Evolutionary conservation across 2,113 vertebrate species (phyloP).

Genomic region (Pseudorectes ferrugineus): DNA sequence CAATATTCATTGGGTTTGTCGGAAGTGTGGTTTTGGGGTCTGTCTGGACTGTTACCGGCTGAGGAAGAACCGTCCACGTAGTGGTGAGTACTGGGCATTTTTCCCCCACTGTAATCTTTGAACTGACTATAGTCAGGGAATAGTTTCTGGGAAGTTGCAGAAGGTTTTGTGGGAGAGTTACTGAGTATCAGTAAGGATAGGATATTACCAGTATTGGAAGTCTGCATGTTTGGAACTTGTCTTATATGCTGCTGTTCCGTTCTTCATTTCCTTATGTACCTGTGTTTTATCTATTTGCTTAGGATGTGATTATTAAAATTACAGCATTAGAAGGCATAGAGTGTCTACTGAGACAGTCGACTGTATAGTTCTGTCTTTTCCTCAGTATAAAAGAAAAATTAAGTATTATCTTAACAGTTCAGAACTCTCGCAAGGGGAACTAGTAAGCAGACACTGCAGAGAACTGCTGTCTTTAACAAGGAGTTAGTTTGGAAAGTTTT

Average conservation of each 20-base stretch:
- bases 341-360: background rate
- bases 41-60: constrained; percentile 97
- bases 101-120: background rate
- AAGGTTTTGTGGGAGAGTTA: background rate
- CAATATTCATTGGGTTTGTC: constrained; percentile 99
- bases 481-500: background rate
- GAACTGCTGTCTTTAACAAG: background rate
- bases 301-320: background rate
- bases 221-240: background rate
- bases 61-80: constrained; percentile 87
- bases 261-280: background rate
- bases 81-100: constrained; percentile 76
- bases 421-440: background rate
- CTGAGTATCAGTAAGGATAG: background rate
- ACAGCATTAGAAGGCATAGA: background rate
- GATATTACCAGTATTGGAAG: background rate
- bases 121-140: background rate
- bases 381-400: background rate
- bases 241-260: background rate
- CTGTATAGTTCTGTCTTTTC: background rate
- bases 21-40: constrained; percentile 97
- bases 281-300: background rate
- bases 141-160: background rate
- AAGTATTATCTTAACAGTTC: background rate
- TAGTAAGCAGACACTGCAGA: background rate